Conservation (phyloP, 2,888 invertebrate genomes). For the Chrysotoxum bicinctum region DNA sequence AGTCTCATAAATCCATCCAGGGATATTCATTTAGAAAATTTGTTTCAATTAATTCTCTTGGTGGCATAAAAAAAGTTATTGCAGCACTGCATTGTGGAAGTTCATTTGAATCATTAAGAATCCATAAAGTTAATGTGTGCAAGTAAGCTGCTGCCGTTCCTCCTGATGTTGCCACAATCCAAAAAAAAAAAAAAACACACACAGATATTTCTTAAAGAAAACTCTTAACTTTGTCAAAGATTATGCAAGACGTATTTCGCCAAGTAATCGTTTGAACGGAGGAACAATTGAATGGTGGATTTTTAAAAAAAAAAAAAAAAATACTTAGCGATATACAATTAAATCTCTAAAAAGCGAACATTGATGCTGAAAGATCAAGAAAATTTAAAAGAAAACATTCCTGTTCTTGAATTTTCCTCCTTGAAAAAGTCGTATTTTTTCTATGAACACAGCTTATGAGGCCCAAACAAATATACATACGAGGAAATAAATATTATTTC, state of each 20-base stretch:
- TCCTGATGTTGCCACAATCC: neutral
- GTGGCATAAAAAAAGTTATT: slow-evolving; percentile 43
- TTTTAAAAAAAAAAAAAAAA: too few species aligned
- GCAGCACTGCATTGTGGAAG: slow-evolving; percentile 29
- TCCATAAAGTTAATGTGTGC: slow-evolving; percentile 65
- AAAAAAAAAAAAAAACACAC: slow-evolving; percentile 17
- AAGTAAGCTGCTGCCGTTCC: slow-evolving; percentile 37
- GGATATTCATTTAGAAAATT: slow-evolving; percentile 68
- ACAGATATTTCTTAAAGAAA: slow-evolving; percentile 21
- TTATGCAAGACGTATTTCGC: slow-evolving; percentile 9
- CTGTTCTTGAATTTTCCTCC: too few species aligned
- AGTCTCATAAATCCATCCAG: slow-evolving; percentile 61
- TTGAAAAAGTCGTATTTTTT: too few species aligned
- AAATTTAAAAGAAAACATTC: too few species aligned
- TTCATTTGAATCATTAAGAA: slow-evolving; percentile 70
- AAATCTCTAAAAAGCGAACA: too few species aligned
- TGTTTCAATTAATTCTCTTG: slow-evolving; percentile 61
- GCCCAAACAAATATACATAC: too few species aligned
- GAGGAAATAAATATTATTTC: too few species aligned
- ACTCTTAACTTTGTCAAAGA: slow-evolving; percentile 32
- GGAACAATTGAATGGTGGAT: too few species aligned
- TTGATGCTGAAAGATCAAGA: too few species aligned
- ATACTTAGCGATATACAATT: too few species aligned
- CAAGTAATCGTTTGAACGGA: neutral
- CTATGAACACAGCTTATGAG: too few species aligned